phyloP scores from a whole-genome alignment of 2,888 invertebrate species.

The Malthinus seriepunctatus region DNA sequence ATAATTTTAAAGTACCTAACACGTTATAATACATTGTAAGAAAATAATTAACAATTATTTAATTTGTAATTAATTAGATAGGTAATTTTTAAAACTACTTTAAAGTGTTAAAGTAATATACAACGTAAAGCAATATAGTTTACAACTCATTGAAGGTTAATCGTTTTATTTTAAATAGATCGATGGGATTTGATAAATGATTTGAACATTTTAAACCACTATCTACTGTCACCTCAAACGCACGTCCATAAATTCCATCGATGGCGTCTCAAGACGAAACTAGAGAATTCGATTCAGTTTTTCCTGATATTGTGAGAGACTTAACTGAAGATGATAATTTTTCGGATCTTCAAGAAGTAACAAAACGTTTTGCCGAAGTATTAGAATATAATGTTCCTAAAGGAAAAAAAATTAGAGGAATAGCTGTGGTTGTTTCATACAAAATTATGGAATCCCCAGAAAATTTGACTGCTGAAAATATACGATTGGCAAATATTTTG shows the following conservation, averaged over 20 bases:
- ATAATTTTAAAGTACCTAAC: too few species aligned
- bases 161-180: too few species aligned
- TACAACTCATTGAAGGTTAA: too few species aligned
- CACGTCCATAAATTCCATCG: constrained; percentile 64
- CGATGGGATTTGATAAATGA: too few species aligned
- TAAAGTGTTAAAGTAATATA: too few species aligned
- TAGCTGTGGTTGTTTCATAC: constrained; percentile 75
- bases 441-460: constrained; percentile 69
- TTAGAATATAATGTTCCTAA: constrained; percentile 90
- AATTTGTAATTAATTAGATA: too few species aligned
- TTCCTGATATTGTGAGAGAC: constrained; percentile 85
- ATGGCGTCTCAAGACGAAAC: constrained; percentile 74
- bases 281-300: constrained; percentile 84
- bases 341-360: constrained; percentile 77
- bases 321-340: constrained; percentile 76
- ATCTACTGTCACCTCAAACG: constrained; percentile 65
- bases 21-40: too few species aligned
- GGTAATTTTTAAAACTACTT: too few species aligned
- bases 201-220: constrained; percentile 51
- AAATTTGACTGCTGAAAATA: constrained; percentile 75
- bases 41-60: too few species aligned
- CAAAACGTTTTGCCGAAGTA: constrained; percentile 81
- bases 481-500: constrained; percentile 79
- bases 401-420: constrained; percentile 84
- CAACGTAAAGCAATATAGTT: too few species aligned